Conservation (phyloP, 2,113 vertebrate genomes). For the Aptenodytes forsteri region DNA sequence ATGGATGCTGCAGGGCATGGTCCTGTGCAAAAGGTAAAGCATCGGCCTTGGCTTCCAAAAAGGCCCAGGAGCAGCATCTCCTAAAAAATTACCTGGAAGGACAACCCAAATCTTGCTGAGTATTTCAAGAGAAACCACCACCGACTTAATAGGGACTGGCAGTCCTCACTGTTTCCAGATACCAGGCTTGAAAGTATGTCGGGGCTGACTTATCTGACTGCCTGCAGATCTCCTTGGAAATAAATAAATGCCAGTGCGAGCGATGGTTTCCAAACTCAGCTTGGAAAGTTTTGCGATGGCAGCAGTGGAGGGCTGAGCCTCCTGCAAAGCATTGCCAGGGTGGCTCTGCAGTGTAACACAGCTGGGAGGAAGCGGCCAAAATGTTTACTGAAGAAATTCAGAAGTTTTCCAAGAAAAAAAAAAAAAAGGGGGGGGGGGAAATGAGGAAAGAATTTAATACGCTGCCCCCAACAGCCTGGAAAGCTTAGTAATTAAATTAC, state of each 20-base stretch:
- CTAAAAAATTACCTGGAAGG: neutral
- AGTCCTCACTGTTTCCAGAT: neutral
- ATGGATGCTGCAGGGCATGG: neutral
- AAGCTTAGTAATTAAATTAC: slow-evolving; percentile 33
- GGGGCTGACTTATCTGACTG: neutral
- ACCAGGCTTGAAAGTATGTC: neutral
- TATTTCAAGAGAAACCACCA: neutral
- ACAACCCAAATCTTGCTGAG: neutral
- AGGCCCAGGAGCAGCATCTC: neutral
- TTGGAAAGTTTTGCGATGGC: neutral
- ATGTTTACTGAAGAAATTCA: neutral
- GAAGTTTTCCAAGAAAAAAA: neutral
- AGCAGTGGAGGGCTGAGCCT: neutral
- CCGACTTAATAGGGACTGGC: neutral
- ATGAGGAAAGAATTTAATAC: neutral
- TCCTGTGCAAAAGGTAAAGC: neutral
- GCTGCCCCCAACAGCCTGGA: neutral
- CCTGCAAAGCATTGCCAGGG: neutral
- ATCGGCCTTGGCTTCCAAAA: neutral
- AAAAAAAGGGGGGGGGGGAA: neutral
- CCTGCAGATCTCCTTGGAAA: neutral
- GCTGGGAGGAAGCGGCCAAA: slow-evolving; percentile 20
- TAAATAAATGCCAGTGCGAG: neutral
- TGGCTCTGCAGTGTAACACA: neutral
- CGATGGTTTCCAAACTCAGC: neutral